phyloP scores from a whole-genome alignment of 1,140 invertebrate genomes.

The Drosophila rhopaloa region DNA sequence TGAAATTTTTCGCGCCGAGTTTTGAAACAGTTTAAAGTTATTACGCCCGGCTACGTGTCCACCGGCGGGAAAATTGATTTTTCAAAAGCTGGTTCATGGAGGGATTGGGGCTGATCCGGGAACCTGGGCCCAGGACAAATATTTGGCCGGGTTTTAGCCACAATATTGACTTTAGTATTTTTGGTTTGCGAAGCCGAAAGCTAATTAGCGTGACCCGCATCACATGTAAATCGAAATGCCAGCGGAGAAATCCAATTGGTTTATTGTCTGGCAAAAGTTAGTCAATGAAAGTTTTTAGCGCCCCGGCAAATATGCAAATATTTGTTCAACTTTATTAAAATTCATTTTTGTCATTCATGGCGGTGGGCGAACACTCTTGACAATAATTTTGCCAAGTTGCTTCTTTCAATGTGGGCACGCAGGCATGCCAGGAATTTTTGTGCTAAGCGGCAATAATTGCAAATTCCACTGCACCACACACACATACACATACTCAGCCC shows the following conservation, averaged over 20 bases:
- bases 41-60: slow-evolving; percentile 66
- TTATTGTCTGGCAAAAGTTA: slow-evolving; percentile 70
- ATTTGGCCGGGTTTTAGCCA: slow-evolving; percentile 57
- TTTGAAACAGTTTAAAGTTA: slow-evolving; percentile 81
- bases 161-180: slow-evolving; percentile 70
- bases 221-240: slow-evolving; percentile 68
- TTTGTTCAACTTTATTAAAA: slow-evolving; percentile 81
- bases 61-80: slow-evolving; percentile 70
- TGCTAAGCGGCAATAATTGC: slow-evolving; percentile 82
- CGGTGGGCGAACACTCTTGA: slow-evolving; percentile 63
- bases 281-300: slow-evolving; percentile 79
- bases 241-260: slow-evolving; percentile 64
- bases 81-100: slow-evolving; percentile 62
- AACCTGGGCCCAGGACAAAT: slow-evolving; percentile 40
- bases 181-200: slow-evolving; percentile 41
- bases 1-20: slow-evolving; percentile 78
- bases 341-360: slow-evolving; percentile 81
- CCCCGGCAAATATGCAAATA: slow-evolving; percentile 77
- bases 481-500: slow-evolving; percentile 6
- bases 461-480: slow-evolving; percentile 72
- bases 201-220: slow-evolving; percentile 75
- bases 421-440: slow-evolving; percentile 70
- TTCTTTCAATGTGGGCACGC: slow-evolving; percentile 71
- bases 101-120: slow-evolving; percentile 25
- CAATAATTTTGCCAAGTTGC: slow-evolving; percentile 76